These are phyloP conservation scores for Ceratothoa steindachneri DNA, from an alignment of 2,888 invertebrate species.

Conservation along the genomic window DNA sequence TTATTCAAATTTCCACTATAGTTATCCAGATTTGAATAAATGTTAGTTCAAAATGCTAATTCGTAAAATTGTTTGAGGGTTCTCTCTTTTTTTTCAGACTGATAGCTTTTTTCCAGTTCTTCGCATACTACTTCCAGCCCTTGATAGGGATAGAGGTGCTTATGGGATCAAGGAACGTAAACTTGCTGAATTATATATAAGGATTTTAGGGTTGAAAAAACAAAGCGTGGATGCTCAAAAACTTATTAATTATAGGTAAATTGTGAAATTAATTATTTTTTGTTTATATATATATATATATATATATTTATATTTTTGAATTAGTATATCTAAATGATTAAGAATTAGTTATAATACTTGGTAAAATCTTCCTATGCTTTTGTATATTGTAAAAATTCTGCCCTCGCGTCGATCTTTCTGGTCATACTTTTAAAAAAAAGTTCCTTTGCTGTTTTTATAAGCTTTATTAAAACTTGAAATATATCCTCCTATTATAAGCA, in stretches of 20 bases:
- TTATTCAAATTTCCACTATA: too few species aligned
- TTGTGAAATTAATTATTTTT: neutral
- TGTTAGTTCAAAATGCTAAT: neutral
- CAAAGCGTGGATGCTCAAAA: slow-evolving; percentile 61
- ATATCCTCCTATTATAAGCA: too few species aligned
- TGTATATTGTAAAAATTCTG: too few species aligned
- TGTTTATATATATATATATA: too few species aligned
- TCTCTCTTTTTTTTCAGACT: slow-evolving; percentile 11
- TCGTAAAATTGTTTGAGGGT: neutral
- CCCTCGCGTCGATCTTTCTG: too few species aligned
- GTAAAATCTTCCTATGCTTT: neutral
- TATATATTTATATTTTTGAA: too few species aligned
- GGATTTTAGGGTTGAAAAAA: slow-evolving; percentile 68
- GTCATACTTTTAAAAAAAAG: too few species aligned
- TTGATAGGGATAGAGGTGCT: slow-evolving; percentile 72
- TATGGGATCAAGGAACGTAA: slow-evolving; percentile 78
- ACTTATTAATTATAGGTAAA: slow-evolving; percentile 56
- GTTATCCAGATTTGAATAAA: too few species aligned
- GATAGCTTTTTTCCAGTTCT: slow-evolving; percentile 56
- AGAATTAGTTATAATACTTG: neutral
- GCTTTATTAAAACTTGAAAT: too few species aligned
- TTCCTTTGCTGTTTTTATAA: too few species aligned
- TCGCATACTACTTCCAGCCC: slow-evolving; percentile 71
- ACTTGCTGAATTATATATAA: slow-evolving; percentile 68
- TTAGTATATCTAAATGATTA: neutral